phyloP scores from a whole-genome alignment of 1,140 invertebrate genomes.

The Drosophila busckii region DNA sequence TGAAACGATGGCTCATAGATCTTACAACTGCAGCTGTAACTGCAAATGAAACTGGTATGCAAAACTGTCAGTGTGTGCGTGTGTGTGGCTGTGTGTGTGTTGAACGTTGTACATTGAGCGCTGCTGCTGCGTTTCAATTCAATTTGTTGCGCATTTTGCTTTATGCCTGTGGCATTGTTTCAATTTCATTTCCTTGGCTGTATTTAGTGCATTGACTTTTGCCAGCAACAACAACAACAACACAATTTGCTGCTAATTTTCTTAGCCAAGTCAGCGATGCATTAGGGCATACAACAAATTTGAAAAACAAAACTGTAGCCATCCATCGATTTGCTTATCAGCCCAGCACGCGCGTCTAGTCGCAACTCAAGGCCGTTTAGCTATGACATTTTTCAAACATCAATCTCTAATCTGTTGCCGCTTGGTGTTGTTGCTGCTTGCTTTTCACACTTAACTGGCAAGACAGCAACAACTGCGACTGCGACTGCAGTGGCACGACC shows the following conservation, averaged over 20 bases:
- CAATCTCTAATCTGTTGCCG: slow-evolving; percentile 16
- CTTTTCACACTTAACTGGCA: slow-evolving; percentile 8
- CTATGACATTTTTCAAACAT: slow-evolving; percentile 17
- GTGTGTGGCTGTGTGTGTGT: background rate
- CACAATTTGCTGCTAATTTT: slow-evolving; percentile 26
- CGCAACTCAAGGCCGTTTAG: slow-evolving; percentile 13
- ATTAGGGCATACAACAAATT: no score
- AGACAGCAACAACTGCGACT: background rate
- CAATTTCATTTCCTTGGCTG: slow-evolving; percentile 52
- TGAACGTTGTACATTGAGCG: slow-evolving; percentile 10
- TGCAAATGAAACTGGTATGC: background rate
- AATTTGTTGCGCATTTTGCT: slow-evolving; percentile 5
- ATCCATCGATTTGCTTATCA: slow-evolving; percentile 17
- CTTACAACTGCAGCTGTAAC: background rate
- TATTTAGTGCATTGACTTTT: slow-evolving; percentile 50
- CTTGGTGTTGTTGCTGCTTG: background rate
- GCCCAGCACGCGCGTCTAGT: slow-evolving; percentile 15
- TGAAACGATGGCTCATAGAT: slow-evolving; percentile 42
- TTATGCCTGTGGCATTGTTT: slow-evolving; percentile 5
- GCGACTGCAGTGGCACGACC: slow-evolving; percentile 36
- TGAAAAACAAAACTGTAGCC: background rate
- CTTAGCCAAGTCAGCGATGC: no score
- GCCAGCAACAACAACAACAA: slow-evolving; percentile 9
- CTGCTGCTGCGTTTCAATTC: slow-evolving; percentile 8
- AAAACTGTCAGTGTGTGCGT: background rate